These are phyloP conservation scores for Bovichtus variegatus DNA, from an alignment of 2,797 vertebrate species.

Conservation along the genomic window DNA sequence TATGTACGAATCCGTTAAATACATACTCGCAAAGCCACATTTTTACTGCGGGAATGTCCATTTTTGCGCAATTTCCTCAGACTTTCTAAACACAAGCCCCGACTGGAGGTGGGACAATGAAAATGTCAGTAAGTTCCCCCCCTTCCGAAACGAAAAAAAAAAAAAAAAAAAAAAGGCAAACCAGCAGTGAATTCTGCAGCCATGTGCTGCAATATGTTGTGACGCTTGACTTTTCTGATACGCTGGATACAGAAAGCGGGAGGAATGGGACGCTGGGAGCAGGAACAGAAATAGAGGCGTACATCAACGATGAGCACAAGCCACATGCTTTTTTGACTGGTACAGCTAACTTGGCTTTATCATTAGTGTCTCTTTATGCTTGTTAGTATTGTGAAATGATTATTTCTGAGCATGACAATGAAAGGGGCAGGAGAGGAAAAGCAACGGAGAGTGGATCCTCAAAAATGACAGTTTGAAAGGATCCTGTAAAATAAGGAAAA, in stretches of 20 bases:
- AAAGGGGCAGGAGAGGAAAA: not conserved
- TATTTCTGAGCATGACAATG: not conserved
- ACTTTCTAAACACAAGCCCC: constrained; percentile 44
- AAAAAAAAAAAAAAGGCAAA: constrained; percentile 55
- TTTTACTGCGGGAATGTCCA: constrained; percentile 44
- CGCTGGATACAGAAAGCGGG: constrained; percentile 22
- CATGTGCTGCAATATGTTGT: constrained; percentile 41
- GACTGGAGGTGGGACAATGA: constrained; percentile 55
- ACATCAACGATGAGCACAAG: not conserved
- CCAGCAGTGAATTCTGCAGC: constrained; percentile 23
- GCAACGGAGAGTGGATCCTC: not conserved
- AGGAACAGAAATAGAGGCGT: constrained; percentile 31
- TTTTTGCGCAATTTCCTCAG: constrained; percentile 60
- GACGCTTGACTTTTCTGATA: constrained; percentile 30
- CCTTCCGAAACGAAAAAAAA: constrained; percentile 41
- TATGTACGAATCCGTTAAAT: constrained; percentile 35
- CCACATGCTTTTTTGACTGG: not conserved
- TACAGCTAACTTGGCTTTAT: constrained; percentile 1
- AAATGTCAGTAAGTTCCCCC: constrained; percentile 50
- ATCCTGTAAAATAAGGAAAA: not conserved
- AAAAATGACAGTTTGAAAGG: not conserved
- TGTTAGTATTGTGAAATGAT: not conserved
- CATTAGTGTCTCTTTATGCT: constrained; percentile 9
- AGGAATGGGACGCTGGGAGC: constrained; percentile 23
- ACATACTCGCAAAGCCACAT: constrained; percentile 5